Conservation (phyloP, 2,113 vertebrate genomes). For the Myocastor coypus region DNA sequence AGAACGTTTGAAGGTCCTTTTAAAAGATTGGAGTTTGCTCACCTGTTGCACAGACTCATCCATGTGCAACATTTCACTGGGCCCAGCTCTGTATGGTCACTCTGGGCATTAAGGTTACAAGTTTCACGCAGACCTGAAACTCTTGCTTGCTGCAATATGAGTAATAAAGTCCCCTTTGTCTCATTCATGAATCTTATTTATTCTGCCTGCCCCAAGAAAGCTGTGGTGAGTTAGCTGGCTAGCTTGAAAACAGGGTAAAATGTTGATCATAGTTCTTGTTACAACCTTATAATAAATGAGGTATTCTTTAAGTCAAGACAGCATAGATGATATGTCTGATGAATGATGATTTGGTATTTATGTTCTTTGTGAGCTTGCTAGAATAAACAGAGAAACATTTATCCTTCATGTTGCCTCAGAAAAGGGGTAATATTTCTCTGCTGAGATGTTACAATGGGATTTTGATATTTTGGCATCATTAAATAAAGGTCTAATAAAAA, state of each 20-base stretch:
- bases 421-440: not conserved
- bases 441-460: not conserved
- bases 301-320: not conserved
- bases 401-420: not conserved
- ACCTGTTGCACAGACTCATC: not conserved
- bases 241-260: not conserved
- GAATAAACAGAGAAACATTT: constrained; percentile 6
- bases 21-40: not conserved
- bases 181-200: not conserved
- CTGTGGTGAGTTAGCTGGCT: not conserved
- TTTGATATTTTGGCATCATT: constrained; percentile 20
- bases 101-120: not conserved
- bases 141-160: not conserved
- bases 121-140: not conserved
- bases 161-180: not conserved
- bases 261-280: not conserved
- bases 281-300: not conserved
- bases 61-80: not conserved
- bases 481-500: not conserved
- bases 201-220: not conserved
- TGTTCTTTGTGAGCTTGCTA: not conserved
- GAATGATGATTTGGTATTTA: not conserved
- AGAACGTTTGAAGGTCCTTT: not conserved
- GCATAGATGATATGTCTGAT: not conserved
- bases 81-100: not conserved